Conservation (phyloP, 64 coral and sea anemone genomes). For the Porites australiensis region DNA sequence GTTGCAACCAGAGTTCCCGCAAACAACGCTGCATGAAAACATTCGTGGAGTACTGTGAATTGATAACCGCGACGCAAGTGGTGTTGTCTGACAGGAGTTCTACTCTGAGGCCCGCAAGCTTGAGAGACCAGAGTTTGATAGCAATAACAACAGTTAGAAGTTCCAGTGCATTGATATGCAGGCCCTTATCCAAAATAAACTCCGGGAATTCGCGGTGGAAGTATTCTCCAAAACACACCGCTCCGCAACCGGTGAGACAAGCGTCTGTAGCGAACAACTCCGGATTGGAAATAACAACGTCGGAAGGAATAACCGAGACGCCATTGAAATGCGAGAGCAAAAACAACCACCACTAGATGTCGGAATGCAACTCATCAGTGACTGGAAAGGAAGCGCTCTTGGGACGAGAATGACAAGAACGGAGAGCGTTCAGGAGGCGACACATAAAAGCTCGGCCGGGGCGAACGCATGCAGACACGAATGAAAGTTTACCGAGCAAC, state of each 20-base stretch:
- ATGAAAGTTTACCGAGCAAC: slow-evolving; percentile 44
- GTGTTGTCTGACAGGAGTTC: slow-evolving; percentile 31
- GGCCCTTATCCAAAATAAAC: background rate
- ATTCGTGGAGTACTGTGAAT: slow-evolving; percentile 16
- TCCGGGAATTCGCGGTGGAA: background rate
- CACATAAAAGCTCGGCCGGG: slow-evolving; percentile 58
- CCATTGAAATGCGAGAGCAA: background rate
- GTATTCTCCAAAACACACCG: slow-evolving; percentile 43
- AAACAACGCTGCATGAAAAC: slow-evolving; percentile 52
- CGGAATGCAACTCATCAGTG: background rate
- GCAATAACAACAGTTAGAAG: slow-evolving; percentile 39
- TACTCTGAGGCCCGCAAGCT: slow-evolving; percentile 12
- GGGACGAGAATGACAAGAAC: background rate
- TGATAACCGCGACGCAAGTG: slow-evolving; percentile 43
- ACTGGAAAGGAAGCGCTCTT: background rate
- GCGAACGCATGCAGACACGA: slow-evolving; percentile 50
- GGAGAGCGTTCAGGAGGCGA: slow-evolving; percentile 42
- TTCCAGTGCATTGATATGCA: slow-evolving; percentile 44
- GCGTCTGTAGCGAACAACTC: too few relatives aligned
- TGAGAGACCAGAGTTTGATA: background rate
- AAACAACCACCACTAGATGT: background rate
- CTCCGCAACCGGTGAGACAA: too few relatives aligned
- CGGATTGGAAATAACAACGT: too few relatives aligned
- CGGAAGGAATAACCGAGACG: background rate
- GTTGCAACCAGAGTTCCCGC: slow-evolving; percentile 43